Percentiles rank a stretch among this genome's conserved stretches.
phyloP scores from a whole-genome alignment of 2,113 vertebrate genomes.

The Sminthopsis crassicaudata region DNA sequence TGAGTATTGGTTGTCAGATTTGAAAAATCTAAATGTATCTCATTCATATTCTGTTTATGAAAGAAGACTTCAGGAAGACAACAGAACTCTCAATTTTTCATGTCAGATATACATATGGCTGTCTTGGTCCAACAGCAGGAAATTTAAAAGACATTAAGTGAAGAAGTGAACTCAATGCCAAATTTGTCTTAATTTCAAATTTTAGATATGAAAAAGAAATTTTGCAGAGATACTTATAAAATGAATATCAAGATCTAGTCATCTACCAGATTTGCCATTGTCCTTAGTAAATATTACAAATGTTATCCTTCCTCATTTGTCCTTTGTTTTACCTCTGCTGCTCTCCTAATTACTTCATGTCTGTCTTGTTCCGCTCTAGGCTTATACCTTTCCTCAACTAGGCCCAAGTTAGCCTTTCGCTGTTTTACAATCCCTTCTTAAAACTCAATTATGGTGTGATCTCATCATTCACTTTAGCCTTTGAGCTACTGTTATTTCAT shows the following conservation, averaged over 20 bases:
- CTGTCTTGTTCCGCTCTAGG: not conserved
- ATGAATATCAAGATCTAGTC: not conserved
- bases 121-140: not conserved
- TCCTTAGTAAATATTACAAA: not conserved
- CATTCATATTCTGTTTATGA: not conserved
- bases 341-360: not conserved
- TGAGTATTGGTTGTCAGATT: not conserved
- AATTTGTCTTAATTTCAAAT: not conserved
- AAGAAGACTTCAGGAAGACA: not conserved
- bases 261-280: not conserved
- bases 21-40: not conserved
- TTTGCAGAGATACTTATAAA: not conserved
- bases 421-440: not conserved
- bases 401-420: not conserved
- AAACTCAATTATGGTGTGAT: constrained; percentile 6
- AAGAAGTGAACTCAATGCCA: not conserved
- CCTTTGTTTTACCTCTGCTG: not conserved
- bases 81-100: not conserved
- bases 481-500: constrained; percentile 1
- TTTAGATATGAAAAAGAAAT: not conserved
- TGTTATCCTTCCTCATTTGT: not conserved
- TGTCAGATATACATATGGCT: not conserved
- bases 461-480: not conserved
- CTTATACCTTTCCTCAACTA: not conserved
- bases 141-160: constrained; percentile 5